Evolutionary conservation across 1,140 invertebrate species (phyloP), one percentile per base, ranked within the genome.

Genomic region (Drosophila bipectinata): DNA sequence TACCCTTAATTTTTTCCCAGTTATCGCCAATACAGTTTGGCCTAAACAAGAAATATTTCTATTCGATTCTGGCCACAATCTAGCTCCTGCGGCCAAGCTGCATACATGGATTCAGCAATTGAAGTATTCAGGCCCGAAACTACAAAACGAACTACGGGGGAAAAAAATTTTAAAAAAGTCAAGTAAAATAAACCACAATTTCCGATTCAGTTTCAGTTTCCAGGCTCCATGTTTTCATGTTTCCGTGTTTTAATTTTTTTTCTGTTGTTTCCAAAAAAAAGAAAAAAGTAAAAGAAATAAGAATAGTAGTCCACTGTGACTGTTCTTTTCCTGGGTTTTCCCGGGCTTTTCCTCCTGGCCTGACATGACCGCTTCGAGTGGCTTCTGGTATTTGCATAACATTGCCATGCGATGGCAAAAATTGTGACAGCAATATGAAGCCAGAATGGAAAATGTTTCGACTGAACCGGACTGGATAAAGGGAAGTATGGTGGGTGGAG

Each of bases 331-430:
- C 41, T 44, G 41, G 39, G 8, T 41, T 41, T 41, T 14, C 9
- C 32, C 32, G 8, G 32, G 32, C 4, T 10, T 37, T n/a, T 37
- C 34, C 34, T 12, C 41, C 14, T 41, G 49, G 58, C 34, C 60
- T 47, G 18, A 34, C 48, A 58, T 34, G 47, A 47, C 15, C 44
- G 44, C 44, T 47, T 8, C 44, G 44, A 53, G 58, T 69, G 66
- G 52, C 60, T 69, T 69, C 55, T 72, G 74, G 32, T 79, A 78
- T 79, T 79, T 79, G 76, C 69, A 79, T 78, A 68, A 71, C 71
- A 79, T 67, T 60, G 68, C 49, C 49, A 56, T 34, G 52, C 51
- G 14, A 69, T 71, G 58, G 34, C 58, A 44, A 75, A 61, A 54
- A 48, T 72, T 71, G 52, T 71, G 48, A 59, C 57, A 55, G 57